Conservation (phyloP, 2,888 invertebrate species). For the Bedellia somnulentella region DNA sequence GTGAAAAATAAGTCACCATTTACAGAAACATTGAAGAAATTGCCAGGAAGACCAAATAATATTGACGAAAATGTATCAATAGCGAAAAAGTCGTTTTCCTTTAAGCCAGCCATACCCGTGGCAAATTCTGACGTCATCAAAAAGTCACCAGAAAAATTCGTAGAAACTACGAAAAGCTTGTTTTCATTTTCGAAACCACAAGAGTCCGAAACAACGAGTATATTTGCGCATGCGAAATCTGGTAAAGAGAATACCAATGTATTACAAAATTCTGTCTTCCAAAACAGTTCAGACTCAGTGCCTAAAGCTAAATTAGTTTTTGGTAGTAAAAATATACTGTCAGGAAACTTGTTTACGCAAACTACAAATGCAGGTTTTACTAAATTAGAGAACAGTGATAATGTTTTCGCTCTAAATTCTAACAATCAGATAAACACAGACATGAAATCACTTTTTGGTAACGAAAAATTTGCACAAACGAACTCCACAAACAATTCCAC, state of each 20-base stretch:
- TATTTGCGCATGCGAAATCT: conserved; percentile 5
- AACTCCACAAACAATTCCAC: no score
- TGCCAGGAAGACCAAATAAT: neutral
- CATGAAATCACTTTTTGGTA: no score
- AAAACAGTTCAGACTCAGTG: no score
- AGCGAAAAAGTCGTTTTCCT: conserved; percentile 20
- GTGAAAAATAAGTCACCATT: conserved; percentile 13
- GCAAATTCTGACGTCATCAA: conserved; percentile 27
- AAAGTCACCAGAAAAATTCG: conserved; percentile 29
- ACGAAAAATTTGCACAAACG: no score
- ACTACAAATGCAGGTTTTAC: conserved; percentile 8
- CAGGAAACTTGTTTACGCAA: conserved; percentile 6
- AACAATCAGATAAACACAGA: conserved; percentile 9
- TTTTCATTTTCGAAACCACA: conserved; percentile 47
- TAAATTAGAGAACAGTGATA: conserved; percentile 9
- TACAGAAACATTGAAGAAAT: conserved; percentile 15
- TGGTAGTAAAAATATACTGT: conserved; percentile 3
- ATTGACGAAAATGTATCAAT: neutral
- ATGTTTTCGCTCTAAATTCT: conserved; percentile 10
- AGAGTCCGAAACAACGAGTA: conserved; percentile 15
- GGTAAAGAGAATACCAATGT: no score
- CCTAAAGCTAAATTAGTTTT: no score
- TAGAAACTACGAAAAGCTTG: conserved; percentile 19
- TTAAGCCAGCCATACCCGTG: conserved; percentile 39
- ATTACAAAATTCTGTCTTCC: no score